Conservation (phyloP, 2,888 invertebrate species). For the Nyleta sp. region DNA sequence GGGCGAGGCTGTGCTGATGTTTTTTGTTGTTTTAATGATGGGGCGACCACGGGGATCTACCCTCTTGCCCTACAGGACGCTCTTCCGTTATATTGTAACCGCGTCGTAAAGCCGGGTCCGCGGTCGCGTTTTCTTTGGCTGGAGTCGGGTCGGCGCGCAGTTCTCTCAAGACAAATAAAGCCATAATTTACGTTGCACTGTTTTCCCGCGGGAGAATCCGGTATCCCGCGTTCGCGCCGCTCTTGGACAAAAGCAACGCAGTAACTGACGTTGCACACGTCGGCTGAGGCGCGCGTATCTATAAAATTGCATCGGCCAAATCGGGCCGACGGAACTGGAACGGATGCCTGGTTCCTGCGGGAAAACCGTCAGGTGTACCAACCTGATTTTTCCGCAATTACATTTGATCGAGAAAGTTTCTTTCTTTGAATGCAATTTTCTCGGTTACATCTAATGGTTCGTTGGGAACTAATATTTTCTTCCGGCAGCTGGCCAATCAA, state of each 20-base stretch:
- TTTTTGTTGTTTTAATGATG: too few species aligned
- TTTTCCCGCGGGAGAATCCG: constrained; percentile 58
- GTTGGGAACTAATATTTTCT: too few species aligned
- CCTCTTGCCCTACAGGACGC: too few species aligned
- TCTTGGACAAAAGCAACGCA: constrained; percentile 60
- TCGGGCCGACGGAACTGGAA: constrained; percentile 15
- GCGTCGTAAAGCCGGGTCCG: constrained; percentile 52
- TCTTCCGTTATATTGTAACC: constrained; percentile 56
- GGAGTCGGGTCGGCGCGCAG: constrained; percentile 30
- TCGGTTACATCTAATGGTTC: too few species aligned
- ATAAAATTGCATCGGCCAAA: constrained; percentile 55
- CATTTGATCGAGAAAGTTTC: neutral
- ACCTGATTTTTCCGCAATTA: constrained; percentile 8
- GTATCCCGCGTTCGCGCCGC: constrained; percentile 33
- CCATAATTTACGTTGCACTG: constrained; percentile 68
- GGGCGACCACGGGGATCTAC: too few species aligned
- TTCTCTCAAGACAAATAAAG: constrained; percentile 67
- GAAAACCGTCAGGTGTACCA: constrained; percentile 13
- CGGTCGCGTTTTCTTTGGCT: constrained; percentile 56
- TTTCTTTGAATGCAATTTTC: neutral
- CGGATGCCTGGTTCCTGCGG: constrained; percentile 4
- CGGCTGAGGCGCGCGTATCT: constrained; percentile 42
- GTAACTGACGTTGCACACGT: constrained; percentile 56
- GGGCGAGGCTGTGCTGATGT: neutral
- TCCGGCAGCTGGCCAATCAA: too few species aligned